Evolutionary conservation across 2,797 vertebrate genomes (phyloP).

Genomic region (Lagorchestes hirsutus): DNA sequence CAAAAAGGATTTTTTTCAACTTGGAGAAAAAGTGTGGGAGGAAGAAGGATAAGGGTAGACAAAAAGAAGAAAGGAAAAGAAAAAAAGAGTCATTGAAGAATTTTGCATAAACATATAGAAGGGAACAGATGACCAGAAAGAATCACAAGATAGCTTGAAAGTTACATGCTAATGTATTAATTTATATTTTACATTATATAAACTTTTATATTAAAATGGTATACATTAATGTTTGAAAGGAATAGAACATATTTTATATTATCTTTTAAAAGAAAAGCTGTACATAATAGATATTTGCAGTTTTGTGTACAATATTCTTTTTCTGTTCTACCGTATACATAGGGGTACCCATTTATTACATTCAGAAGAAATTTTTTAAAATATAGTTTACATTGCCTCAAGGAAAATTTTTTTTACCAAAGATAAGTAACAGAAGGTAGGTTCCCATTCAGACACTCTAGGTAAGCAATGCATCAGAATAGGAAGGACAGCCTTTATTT

Average conservation of each 20-base stretch:
- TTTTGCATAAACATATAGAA: background rate
- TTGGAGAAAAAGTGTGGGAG: background rate
- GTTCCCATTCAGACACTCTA: background rate
- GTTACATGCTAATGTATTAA: background rate
- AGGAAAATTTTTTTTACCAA: background rate
- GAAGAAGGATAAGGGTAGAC: too few relatives aligned
- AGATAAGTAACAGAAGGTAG: background rate
- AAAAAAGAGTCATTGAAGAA: background rate
- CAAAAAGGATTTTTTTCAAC: background rate
- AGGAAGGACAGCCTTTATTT: background rate
- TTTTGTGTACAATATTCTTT: background rate
- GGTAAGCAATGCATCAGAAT: background rate
- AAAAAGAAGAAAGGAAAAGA: background rate
- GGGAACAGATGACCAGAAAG: background rate
- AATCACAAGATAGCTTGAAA: background rate
- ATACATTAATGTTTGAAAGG: background rate
- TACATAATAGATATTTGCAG: background rate
- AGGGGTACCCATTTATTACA: background rate
- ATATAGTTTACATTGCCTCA: background rate
- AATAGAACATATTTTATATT: background rate
- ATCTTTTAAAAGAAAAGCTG: background rate
- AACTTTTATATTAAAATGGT: background rate
- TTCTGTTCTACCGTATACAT: background rate
- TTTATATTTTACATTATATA: background rate
- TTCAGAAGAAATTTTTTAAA: background rate